Evolutionary conservation across 2,797 vertebrate species (phyloP).

Genomic region (Eidolon dupreanum): DNA sequence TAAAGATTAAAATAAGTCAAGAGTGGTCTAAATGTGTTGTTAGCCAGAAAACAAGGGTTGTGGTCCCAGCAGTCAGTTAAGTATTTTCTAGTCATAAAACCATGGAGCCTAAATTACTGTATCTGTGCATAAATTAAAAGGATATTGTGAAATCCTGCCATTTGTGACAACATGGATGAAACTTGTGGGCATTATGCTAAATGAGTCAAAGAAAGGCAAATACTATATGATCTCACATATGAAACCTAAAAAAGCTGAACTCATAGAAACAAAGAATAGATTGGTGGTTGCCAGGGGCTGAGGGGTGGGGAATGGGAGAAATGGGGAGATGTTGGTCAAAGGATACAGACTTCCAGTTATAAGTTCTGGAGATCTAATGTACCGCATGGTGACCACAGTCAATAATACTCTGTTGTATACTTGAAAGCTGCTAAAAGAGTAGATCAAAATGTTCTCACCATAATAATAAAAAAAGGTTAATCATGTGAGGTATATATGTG

Average conservation of each 20-base stretch:
- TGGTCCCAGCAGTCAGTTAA: not conserved
- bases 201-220: not conserved
- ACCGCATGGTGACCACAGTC: not conserved
- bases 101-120: not conserved
- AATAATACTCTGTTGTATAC: not conserved
- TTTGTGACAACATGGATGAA: not conserved
- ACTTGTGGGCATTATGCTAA: not conserved
- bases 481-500: not conserved
- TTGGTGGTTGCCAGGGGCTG: not conserved
- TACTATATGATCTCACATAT: not conserved
- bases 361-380: not conserved
- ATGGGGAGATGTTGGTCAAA: not conserved
- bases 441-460: not conserved
- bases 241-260: not conserved
- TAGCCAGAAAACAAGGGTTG: not conserved
- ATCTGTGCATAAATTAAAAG: not conserved
- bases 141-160: not conserved
- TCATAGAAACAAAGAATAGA: not conserved
- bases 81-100: not conserved
- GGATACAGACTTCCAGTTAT: not conserved
- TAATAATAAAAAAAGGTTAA: not conserved
- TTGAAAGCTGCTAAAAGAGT: not conserved
- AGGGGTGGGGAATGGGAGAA: not conserved
- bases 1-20: constrained; percentile 10
- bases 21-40: not conserved